A percentile compares a stretch with the other conserved stretches of the same genome.
Evolutionary conservation across 2,113 vertebrate species (phyloP).

Genomic region (Grammomys surdaster): DNA sequence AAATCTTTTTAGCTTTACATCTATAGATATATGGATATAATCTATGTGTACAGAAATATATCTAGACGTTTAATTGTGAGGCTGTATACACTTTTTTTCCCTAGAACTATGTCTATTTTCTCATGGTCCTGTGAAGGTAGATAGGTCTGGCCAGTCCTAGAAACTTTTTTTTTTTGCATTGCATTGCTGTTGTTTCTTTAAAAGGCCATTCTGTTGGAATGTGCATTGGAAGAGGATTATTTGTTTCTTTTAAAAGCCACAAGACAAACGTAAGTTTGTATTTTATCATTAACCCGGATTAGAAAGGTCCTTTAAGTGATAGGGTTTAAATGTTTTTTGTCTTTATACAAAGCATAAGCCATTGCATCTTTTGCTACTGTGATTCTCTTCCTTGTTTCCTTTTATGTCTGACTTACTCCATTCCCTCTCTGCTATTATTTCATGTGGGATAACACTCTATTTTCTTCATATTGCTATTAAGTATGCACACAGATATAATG

Average conservation of each 20-base stretch:
- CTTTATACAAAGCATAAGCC: neutral
- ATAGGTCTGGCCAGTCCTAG: neutral
- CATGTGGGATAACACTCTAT: neutral
- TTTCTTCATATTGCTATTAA: constrained; percentile 43
- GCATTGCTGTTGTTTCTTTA: neutral
- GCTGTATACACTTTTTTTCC: neutral
- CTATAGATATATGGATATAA: neutral
- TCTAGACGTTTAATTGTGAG: constrained; percentile 44
- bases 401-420: constrained; percentile 22
- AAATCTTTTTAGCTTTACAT: constrained; percentile 40
- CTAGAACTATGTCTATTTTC: constrained; percentile 6
- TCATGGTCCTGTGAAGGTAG: neutral
- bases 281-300: constrained; percentile 27
- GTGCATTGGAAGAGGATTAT: neutral
- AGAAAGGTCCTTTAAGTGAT: constrained; percentile 10
- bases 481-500: neutral
- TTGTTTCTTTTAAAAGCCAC: constrained; percentile 53
- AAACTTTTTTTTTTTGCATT: constrained; percentile 39
- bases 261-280: neutral
- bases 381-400: neutral
- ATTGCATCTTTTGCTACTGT: constrained; percentile 29
- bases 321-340: neutral
- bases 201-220: constrained; percentile 49
- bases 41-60: constrained; percentile 40
- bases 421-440: neutral